These are phyloP conservation scores for Drosophila sp. DNA, from an alignment of 1,140 invertebrate genomes.

Conservation along the genomic window DNA sequence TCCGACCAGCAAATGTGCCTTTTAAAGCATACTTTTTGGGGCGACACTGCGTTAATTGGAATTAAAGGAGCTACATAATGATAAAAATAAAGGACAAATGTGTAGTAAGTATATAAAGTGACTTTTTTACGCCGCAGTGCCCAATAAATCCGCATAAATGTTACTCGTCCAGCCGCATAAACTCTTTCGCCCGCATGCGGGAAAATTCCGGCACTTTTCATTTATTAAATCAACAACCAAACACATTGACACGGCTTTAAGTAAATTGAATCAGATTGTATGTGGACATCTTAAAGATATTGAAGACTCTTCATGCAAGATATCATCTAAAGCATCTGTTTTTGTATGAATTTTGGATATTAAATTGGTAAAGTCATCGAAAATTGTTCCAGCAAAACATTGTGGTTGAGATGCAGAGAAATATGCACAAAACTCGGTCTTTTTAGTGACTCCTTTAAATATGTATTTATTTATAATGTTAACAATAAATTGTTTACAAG, in stretches of 20 bases:
- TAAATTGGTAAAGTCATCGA: too few relatives aligned
- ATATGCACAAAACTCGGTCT: too few relatives aligned
- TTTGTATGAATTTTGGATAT: too few relatives aligned
- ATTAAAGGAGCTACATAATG: conserved; percentile 27
- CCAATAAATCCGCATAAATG: conserved; percentile 24
- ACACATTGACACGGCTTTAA: not conserved
- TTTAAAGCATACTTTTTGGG: conserved; percentile 19
- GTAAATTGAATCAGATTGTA: not conserved
- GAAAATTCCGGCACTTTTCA: conserved; percentile 8
- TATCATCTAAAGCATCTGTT: too few relatives aligned
- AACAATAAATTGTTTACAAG: too few relatives aligned
- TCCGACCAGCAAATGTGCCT: conserved; percentile 28
- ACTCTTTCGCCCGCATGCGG: conserved; percentile 2
- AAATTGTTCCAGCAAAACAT: too few relatives aligned
- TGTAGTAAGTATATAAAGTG: not conserved
- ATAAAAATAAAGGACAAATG: not conserved
- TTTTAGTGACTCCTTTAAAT: too few relatives aligned
- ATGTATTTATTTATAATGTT: too few relatives aligned
- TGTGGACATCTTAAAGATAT: not conserved
- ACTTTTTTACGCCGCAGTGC: conserved; percentile 26
- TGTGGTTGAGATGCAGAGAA: too few relatives aligned
- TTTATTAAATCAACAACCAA: conserved; percentile 1
- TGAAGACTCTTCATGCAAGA: too few relatives aligned
- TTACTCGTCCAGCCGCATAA: not conserved
- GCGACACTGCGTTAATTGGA: conserved; percentile 33